Conservation (phyloP, 2,797 vertebrate genomes). For the Nannoperca australis region DNA sequence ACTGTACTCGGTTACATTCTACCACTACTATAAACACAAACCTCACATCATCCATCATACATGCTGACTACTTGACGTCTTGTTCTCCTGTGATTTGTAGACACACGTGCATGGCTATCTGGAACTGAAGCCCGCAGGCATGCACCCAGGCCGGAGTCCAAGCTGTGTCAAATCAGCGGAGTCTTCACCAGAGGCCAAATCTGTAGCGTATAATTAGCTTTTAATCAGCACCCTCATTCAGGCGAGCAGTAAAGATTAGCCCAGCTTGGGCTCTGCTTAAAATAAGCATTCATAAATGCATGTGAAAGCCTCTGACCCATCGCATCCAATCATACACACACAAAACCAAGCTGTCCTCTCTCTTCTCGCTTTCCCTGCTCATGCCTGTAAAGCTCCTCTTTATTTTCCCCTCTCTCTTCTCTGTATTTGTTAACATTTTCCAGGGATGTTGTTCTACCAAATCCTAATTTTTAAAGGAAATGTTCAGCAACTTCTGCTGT, state of each 20-base stretch:
- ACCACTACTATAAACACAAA: conserved; percentile 41
- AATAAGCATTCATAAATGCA: conserved; percentile 83
- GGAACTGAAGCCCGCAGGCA: conserved; percentile 70
- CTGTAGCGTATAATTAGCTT: conserved; percentile 88
- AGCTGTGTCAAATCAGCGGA: conserved; percentile 78
- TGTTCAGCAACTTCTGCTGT: background rate
- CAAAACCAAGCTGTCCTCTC: conserved; percentile 53
- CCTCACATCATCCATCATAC: conserved; percentile 46
- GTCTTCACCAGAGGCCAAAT: conserved; percentile 85
- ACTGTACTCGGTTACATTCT: conserved; percentile 10
- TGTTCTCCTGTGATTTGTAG: conserved; percentile 48
- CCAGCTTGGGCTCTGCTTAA: conserved; percentile 79
- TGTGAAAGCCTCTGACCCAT: conserved; percentile 82
- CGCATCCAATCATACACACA: conserved; percentile 74
- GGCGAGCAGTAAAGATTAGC: conserved; percentile 80
- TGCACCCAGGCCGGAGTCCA: conserved; percentile 67
- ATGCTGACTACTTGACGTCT: conserved; percentile 56
- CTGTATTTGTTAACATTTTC: conserved; percentile 50
- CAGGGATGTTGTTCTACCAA: background rate
- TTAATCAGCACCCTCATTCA: conserved; percentile 86
- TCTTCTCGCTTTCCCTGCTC: conserved; percentile 17
- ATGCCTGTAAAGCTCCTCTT: conserved; percentile 44
- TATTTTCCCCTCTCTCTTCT: conserved; percentile 25
- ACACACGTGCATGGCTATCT: conserved; percentile 60
- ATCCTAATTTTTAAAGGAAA: conserved; percentile 30